Evolutionary conservation across 2,113 vertebrate species (phyloP).

Genomic region (Alces alces): DNA sequence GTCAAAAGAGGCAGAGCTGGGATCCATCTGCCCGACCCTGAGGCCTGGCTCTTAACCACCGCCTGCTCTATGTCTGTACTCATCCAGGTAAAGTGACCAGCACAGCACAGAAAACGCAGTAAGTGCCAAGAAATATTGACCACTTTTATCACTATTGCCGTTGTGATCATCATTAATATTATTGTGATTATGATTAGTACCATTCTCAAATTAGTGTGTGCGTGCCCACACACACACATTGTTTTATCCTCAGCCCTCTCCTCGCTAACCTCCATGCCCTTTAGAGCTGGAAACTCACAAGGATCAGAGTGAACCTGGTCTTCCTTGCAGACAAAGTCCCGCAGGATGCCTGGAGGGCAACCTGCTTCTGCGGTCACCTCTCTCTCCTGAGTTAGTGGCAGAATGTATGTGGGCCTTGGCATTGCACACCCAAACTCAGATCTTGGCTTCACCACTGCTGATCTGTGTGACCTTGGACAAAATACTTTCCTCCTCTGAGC

Average conservation of each 20-base stretch:
- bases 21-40: neutral
- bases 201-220: neutral
- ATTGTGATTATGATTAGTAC: neutral
- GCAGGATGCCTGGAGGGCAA: neutral
- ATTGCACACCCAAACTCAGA: neutral
- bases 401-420: neutral
- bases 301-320: too few species aligned
- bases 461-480: neutral
- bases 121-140: neutral
- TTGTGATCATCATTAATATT: neutral
- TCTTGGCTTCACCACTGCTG: neutral
- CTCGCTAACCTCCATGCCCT: neutral
- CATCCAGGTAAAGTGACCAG: neutral
- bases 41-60: neutral
- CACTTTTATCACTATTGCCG: neutral
- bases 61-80: neutral
- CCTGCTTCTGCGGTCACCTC: neutral
- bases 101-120: rapidly evolving
- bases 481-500: neutral
- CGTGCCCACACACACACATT: neutral
- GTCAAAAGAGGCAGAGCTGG: neutral
- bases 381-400: neutral
- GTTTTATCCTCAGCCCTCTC: neutral
- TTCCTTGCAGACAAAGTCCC: neutral
- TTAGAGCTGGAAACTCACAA: neutral